Evolutionary conservation across 2,113 vertebrate genomes (phyloP).

Genomic region (Onychorhynchus coronatus): DNA sequence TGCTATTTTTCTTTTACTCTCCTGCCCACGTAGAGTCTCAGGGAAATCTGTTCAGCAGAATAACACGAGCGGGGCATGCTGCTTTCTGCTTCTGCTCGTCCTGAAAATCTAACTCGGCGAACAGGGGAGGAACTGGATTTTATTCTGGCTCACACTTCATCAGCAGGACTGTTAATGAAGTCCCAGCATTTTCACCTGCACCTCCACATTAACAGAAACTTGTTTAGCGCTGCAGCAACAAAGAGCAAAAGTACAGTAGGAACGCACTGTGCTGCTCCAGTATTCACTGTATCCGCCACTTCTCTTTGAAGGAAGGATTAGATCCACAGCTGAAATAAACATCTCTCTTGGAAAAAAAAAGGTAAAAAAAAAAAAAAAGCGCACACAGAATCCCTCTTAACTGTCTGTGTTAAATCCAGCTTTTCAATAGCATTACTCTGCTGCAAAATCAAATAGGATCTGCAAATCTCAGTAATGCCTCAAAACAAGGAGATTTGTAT

Average conservation of each 20-base stretch:
- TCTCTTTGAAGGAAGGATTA: conserved; percentile 50
- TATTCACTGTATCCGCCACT: not conserved
- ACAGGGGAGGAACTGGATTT: not conserved
- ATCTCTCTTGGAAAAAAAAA: not conserved
- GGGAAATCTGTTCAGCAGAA: not conserved
- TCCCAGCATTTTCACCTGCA: conserved; percentile 44
- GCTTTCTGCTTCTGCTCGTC: not conserved
- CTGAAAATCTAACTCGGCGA: not conserved
- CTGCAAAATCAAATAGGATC: conserved; percentile 7
- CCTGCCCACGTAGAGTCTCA: not conserved
- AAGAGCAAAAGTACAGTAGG: conserved; percentile 6
- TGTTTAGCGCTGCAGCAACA: not conserved
- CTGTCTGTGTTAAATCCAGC: not conserved
- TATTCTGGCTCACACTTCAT: conserved; percentile 31
- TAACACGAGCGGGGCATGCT: not conserved
- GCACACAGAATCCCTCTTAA: not conserved
- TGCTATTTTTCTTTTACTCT: not conserved
- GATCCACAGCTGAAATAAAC: conserved; percentile 15
- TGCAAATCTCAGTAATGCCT: not conserved
- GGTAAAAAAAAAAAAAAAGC: not conserved
- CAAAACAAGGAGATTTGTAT: not conserved
- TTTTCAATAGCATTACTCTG: conserved; percentile 1
- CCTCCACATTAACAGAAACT: not conserved
- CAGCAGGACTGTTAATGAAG: conserved; percentile 15
- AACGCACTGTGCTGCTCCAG: not conserved